Conservation (phyloP, 2,113 vertebrate genomes). For the Isurus oxyrinchus region DNA sequence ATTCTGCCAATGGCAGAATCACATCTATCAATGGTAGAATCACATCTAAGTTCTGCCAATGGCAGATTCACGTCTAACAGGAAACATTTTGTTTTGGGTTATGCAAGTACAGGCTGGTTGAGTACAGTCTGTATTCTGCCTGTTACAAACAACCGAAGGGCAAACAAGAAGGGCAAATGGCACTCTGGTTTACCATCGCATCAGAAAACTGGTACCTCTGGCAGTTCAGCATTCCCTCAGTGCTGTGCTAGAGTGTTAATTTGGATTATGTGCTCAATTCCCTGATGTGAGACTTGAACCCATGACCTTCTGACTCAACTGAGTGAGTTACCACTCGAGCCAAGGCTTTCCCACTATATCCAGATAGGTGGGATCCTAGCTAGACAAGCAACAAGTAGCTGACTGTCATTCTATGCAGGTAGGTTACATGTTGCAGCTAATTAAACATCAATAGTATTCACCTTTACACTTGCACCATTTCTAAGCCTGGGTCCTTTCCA, state of each 20-base stretch:
- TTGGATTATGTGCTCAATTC: neutral
- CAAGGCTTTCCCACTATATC: neutral
- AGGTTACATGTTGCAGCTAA: neutral
- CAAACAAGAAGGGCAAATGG: neutral
- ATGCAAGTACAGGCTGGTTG: too few species aligned
- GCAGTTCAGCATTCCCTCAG: neutral
- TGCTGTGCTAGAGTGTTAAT: neutral
- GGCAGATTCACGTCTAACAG: too few species aligned
- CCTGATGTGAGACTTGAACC: neutral
- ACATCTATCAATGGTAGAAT: too few species aligned
- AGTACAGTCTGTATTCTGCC: too few species aligned
- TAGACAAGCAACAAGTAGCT: neutral
- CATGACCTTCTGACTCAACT: neutral
- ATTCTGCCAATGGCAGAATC: too few species aligned
- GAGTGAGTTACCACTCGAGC: neutral
- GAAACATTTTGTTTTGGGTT: too few species aligned
- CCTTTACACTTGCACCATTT: neutral
- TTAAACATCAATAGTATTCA: neutral
- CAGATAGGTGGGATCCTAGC: neutral
- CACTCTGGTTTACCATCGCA: neutral
- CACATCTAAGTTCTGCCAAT: too few species aligned
- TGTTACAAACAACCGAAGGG: too few species aligned
- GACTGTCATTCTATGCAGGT: neutral
- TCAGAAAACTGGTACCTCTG: neutral
- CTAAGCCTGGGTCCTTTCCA: neutral